Evolutionary conservation across 1,140 invertebrate species (phyloP).

Genomic region (Homalodisca vitripennis): DNA sequence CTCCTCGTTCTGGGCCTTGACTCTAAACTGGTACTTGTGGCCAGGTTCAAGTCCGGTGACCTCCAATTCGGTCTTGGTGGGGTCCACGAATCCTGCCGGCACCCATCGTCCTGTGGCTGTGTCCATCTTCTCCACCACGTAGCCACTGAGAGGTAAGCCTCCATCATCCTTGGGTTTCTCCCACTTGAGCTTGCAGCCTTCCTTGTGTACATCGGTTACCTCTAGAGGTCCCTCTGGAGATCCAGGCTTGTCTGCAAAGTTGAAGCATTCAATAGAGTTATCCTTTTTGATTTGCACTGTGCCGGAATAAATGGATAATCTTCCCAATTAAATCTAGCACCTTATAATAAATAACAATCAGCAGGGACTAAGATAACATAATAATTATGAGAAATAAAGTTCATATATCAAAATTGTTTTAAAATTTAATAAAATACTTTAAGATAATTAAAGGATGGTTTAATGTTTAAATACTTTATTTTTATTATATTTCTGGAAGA

Average conservation of each 20-base stretch:
- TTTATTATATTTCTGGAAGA: background rate
- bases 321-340: too few relatives aligned
- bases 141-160: slow-evolving; percentile 85
- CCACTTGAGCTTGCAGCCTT: slow-evolving; percentile 94
- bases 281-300: too few relatives aligned
- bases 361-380: too few relatives aligned
- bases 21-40: slow-evolving; percentile 93
- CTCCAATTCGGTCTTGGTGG: slow-evolving; percentile 80
- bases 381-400: too few relatives aligned
- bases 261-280: too few relatives aligned
- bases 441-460: too few relatives aligned
- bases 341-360: too few relatives aligned
- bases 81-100: slow-evolving; percentile 82
- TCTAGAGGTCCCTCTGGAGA: slow-evolving; percentile 93
- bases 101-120: slow-evolving; percentile 82
- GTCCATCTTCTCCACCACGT: slow-evolving; percentile 93
- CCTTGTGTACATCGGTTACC: slow-evolving; percentile 89
- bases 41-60: slow-evolving; percentile 88
- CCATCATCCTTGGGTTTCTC: slow-evolving; percentile 94
- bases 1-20: slow-evolving; percentile 93
- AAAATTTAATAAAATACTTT: too few relatives aligned
- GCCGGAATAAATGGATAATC: too few relatives aligned
- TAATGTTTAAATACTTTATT: too few relatives aligned
- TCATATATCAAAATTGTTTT: too few relatives aligned
- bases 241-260: slow-evolving; percentile 93